These are phyloP conservation scores for Thalassoma bifasciatum DNA, from an alignment of 2,113 vertebrate species.

Conservation along the genomic window DNA sequence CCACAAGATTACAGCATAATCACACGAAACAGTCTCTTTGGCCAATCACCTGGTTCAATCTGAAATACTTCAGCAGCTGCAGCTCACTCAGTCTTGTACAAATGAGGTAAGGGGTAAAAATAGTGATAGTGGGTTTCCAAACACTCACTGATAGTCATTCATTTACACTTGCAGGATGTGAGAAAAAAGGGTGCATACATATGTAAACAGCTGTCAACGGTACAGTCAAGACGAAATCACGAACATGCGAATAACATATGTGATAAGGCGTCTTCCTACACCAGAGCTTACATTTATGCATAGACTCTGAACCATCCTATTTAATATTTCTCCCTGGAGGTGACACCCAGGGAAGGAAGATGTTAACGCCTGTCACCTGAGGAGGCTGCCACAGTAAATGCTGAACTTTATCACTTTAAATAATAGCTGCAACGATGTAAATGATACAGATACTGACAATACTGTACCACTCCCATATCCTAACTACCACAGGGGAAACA, in stretches of 20 bases:
- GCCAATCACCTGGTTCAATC: background rate
- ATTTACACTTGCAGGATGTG: slow-evolving; percentile 5
- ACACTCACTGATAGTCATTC: slow-evolving; percentile 21
- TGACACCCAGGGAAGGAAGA: slow-evolving; percentile 49
- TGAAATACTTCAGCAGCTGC: background rate
- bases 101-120: background rate
- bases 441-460: slow-evolving; percentile 53
- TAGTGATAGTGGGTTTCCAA: background rate
- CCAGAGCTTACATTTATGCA: slow-evolving; percentile 57
- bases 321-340: slow-evolving; percentile 51
- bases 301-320: slow-evolving; percentile 62
- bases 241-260: slow-evolving; percentile 37
- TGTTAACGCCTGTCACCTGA: slow-evolving; percentile 62
- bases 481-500: slow-evolving; percentile 55
- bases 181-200: slow-evolving; percentile 11
- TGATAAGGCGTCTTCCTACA: slow-evolving; percentile 24
- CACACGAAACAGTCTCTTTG: background rate
- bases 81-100: background rate
- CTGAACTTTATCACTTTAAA: slow-evolving; percentile 56
- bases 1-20: background rate
- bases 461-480: slow-evolving; percentile 50
- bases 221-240: slow-evolving; percentile 34
- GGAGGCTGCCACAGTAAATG: slow-evolving; percentile 37
- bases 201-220: slow-evolving; percentile 17
- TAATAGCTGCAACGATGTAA: slow-evolving; percentile 55